Conservation (phyloP, 2,797 vertebrate species). For the Cryptoprocta ferox region DNA sequence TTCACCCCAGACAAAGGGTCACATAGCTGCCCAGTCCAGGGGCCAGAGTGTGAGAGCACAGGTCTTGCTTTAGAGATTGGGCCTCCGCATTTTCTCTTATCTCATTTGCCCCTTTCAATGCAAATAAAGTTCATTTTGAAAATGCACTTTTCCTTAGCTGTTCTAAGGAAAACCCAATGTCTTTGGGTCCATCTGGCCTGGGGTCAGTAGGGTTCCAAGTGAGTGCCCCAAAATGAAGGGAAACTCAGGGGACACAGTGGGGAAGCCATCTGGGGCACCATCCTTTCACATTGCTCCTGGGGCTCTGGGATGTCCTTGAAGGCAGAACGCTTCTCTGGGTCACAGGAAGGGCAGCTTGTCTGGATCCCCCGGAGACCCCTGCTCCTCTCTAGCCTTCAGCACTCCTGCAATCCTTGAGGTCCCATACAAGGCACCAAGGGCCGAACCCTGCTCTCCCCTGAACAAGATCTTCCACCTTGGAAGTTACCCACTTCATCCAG, state of each 20-base stretch:
- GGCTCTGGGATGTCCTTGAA: not conserved
- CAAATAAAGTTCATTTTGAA: constrained; percentile 2
- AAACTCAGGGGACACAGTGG: not conserved
- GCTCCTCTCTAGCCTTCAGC: not conserved
- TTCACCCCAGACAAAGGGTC: not conserved
- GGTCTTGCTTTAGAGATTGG: not conserved
- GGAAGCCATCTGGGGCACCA: not conserved
- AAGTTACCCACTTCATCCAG: not conserved
- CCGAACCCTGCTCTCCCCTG: not conserved
- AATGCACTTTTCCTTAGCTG: not conserved
- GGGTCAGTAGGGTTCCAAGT: not conserved
- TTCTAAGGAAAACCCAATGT: not conserved
- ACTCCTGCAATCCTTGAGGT: not conserved
- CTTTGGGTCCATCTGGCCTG: not conserved
- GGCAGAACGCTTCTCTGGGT: not conserved
- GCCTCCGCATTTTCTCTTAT: not conserved
- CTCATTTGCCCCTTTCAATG: not conserved
- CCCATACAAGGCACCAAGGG: not conserved
- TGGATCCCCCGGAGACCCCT: not conserved
- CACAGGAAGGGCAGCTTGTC: not conserved
- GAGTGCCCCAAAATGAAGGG: not conserved
- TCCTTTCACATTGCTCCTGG: not conserved
- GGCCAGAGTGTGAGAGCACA: not conserved
- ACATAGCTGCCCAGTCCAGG: not conserved
- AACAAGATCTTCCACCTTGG: not conserved